Evolutionary conservation across 1,140 invertebrate species (phyloP).

Genomic region (Trachelipus rathkii): DNA sequence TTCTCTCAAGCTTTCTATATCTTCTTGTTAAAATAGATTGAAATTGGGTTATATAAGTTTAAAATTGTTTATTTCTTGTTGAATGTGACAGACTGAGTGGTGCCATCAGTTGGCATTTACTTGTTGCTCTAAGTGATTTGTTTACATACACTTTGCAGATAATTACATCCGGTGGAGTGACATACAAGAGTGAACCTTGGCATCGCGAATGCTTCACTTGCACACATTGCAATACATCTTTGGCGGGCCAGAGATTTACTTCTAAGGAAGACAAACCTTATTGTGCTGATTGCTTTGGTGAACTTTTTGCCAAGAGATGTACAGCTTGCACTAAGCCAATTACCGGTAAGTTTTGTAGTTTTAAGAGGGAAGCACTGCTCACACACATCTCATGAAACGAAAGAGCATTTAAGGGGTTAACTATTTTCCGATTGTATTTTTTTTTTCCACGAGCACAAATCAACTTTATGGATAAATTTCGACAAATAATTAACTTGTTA

Average conservation of each 20-base stretch:
- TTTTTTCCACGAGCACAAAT: too few relatives aligned
- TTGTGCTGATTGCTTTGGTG: constrained; percentile 97
- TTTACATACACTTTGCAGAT: constrained; percentile 77
- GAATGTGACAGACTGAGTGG: too few relatives aligned
- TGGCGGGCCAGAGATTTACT: constrained; percentile 97
- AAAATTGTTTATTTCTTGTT: too few relatives aligned
- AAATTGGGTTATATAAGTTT: too few relatives aligned
- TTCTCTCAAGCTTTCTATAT: too few relatives aligned
- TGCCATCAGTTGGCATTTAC: too few relatives aligned
- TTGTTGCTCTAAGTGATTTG: too few relatives aligned
- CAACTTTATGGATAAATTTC: too few relatives aligned
- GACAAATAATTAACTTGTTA: too few relatives aligned
- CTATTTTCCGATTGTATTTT: too few relatives aligned
- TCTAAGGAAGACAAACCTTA: constrained; percentile 98
- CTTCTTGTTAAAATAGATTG: too few relatives aligned
- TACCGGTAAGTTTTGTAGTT: constrained; percentile 67
- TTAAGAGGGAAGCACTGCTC: background rate
- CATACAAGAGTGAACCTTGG: constrained; percentile 99
- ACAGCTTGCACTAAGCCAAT: constrained; percentile 95
- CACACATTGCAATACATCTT: constrained; percentile 87
- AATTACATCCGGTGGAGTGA: constrained; percentile 95
- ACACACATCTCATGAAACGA: background rate
- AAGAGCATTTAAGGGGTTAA: too few relatives aligned
- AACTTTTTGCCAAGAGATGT: constrained; percentile 97
- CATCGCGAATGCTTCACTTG: constrained; percentile 98